These are phyloP conservation scores for Lucifuga dentata DNA, from an alignment of 2,113 vertebrate genomes.

Conservation along the genomic window DNA sequence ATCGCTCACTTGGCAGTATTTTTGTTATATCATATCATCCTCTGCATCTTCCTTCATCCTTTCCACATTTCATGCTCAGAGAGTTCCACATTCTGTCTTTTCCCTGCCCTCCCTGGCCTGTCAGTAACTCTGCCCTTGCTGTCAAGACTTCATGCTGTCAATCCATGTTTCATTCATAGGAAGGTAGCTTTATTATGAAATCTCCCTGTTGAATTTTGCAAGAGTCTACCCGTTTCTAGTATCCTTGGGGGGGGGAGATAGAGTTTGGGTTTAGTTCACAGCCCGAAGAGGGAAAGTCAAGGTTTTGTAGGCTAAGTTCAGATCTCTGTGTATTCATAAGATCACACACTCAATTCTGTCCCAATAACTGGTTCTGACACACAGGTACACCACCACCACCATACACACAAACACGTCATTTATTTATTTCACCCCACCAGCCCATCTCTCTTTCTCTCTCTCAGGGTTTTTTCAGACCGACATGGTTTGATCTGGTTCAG, in stretches of 20 bases:
- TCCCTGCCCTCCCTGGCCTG: neutral
- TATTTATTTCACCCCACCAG: neutral
- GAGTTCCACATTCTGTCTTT: no score
- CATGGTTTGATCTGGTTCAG: no score
- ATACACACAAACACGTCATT: no score
- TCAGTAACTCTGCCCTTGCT: neutral
- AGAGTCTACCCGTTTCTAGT: conserved; percentile 8
- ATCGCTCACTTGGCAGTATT: neutral
- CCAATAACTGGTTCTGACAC: neutral
- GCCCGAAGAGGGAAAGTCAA: neutral
- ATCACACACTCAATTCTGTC: neutral
- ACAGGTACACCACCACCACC: neutral
- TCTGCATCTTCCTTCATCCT: neutral
- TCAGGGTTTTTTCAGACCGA: no score
- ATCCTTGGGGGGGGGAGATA: neutral
- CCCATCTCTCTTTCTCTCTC: neutral
- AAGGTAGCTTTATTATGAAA: conserved; percentile 18
- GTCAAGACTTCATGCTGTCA: neutral
- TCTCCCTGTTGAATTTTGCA: conserved; percentile 9
- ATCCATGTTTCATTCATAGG: conserved; percentile 15
- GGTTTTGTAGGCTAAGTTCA: neutral
- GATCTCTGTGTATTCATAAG: conserved; percentile 26
- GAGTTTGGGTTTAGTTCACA: conserved; percentile 6
- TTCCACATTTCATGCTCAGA: no score
- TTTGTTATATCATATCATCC: neutral